Conservation (phyloP, 2,888 invertebrate genomes). For the Cataglyphis livida region DNA sequence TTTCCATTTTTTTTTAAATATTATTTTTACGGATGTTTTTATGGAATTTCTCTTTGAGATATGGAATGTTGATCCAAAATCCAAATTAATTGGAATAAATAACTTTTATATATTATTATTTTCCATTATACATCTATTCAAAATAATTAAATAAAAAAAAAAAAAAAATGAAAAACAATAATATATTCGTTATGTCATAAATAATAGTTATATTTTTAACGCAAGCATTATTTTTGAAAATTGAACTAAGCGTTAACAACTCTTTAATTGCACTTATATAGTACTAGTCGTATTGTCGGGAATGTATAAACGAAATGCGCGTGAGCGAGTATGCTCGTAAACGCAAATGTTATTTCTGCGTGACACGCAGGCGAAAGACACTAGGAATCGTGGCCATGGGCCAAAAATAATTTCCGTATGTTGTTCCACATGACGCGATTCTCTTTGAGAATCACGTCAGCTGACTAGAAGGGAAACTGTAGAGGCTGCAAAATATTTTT, state of each 20-base stretch:
- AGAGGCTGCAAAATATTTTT: slow-evolving; percentile 49
- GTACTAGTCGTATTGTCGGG: neutral
- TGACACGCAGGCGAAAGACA: neutral
- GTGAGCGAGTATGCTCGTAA: neutral
- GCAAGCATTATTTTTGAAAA: neutral
- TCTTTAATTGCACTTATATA: neutral
- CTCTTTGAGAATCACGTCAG: slow-evolving; percentile 34
- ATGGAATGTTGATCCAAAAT: neutral
- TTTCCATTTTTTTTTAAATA: neutral
- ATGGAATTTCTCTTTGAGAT: neutral
- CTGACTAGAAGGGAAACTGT: slow-evolving; percentile 16
- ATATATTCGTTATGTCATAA: neutral
- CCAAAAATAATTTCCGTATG: slow-evolving; percentile 49
- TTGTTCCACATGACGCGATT: slow-evolving; percentile 17
- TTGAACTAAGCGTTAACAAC: neutral
- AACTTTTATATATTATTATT: slow-evolving; percentile 2
- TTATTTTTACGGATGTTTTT: neutral
- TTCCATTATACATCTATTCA: neutral
- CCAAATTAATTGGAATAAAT: neutral
- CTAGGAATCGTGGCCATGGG: slow-evolving; percentile 23
- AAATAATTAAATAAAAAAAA: neutral
- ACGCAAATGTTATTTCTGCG: neutral
- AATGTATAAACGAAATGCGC: neutral
- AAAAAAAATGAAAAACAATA: neutral
- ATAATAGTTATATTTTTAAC: neutral